Evolutionary conservation across 2,113 vertebrate species (phyloP).

Genomic region (Poeciliopsis retropinna): DNA sequence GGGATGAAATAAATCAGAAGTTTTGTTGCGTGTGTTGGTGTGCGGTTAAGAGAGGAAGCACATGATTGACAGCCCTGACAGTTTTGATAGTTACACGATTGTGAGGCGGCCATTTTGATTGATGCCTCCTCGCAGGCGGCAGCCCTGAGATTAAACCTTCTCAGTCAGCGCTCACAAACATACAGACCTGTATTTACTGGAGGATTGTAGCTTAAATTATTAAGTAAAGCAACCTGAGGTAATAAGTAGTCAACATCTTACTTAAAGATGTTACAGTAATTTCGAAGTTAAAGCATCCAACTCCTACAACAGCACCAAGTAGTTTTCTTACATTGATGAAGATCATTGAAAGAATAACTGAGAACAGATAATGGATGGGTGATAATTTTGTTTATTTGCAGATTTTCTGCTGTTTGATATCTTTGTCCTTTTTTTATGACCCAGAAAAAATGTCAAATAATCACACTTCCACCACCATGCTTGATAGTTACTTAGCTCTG

Average conservation of each 20-base stretch:
- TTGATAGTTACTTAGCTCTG: not conserved
- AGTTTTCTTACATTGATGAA: too few relatives aligned
- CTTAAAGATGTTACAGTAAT: not conserved
- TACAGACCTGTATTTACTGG: not conserved
- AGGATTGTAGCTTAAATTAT: too few relatives aligned
- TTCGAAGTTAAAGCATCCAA: not conserved
- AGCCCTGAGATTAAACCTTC: constrained; percentile 49
- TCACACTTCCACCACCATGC: too few relatives aligned
- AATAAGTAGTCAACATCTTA: not conserved
- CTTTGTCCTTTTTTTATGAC: not conserved
- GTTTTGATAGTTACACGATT: constrained; percentile 54
- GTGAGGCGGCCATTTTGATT: constrained; percentile 58
- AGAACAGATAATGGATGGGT: not conserved
- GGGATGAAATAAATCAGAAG: constrained; percentile 7
- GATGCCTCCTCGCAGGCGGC: constrained; percentile 38
- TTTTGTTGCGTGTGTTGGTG: constrained; percentile 14
- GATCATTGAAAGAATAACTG: not conserved
- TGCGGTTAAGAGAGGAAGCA: not conserved
- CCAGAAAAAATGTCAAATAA: not conserved
- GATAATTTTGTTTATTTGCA: not conserved
- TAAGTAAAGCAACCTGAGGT: too few relatives aligned
- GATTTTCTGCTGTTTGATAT: not conserved
- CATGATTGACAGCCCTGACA: constrained; percentile 61
- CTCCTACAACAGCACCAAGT: too few relatives aligned
- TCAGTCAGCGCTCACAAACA: constrained; percentile 12